A percentile compares a stretch with the other conserved stretches of the same genome.
Conservation (phyloP, 2,797 vertebrate species). For the Pristis pectinata region DNA sequence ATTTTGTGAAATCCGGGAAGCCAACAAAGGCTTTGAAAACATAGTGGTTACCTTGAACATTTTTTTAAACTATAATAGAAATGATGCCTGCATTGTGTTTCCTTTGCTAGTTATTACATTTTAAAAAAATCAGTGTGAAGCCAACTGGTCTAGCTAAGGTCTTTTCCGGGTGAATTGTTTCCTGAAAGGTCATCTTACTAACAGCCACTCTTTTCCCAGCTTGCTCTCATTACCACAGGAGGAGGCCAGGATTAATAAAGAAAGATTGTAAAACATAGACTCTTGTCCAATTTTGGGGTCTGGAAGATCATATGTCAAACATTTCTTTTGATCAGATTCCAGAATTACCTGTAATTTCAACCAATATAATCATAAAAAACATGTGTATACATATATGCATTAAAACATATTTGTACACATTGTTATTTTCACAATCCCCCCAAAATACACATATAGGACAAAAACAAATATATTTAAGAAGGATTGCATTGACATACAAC, state of each 20-base stretch:
- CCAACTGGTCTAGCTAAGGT: constrained; percentile 51
- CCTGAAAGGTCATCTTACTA: constrained; percentile 62
- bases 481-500: constrained; percentile 63
- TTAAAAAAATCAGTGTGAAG: constrained; percentile 46
- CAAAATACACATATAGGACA: background rate
- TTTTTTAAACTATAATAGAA: constrained; percentile 49
- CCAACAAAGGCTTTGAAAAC: constrained; percentile 63
- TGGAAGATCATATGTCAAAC: constrained; percentile 30
- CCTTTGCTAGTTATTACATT: constrained; percentile 47
- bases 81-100: constrained; percentile 47
- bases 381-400: background rate
- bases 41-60: constrained; percentile 56
- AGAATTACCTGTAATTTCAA: constrained; percentile 2
- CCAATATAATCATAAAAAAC: constrained; percentile 11
- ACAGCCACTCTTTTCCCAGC: constrained; percentile 56
- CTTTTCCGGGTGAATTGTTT: constrained; percentile 69
- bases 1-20: constrained; percentile 70
- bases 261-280: constrained; percentile 46
- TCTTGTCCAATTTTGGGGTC: constrained; percentile 30
- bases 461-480: constrained; percentile 54
- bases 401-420: background rate
- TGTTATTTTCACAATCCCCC: background rate
- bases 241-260: constrained; percentile 68
- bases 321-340: constrained; percentile 23
- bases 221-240: constrained; percentile 69